Evolutionary conservation across 2,888 invertebrate genomes (phyloP).

Genomic region (Amphipoea oculea): DNA sequence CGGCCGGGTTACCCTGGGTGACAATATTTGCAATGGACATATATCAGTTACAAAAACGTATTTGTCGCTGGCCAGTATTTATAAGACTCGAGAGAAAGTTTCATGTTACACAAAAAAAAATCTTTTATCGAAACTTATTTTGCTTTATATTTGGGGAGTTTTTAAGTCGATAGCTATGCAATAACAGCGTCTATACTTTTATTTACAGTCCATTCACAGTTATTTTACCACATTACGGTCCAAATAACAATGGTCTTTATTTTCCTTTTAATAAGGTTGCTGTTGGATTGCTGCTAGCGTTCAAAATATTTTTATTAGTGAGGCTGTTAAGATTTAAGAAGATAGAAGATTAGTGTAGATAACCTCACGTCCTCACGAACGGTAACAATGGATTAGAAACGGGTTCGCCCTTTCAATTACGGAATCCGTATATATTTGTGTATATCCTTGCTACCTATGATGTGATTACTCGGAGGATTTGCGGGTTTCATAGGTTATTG

Average conservation of each 20-base stretch:
- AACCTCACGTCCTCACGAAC: background rate
- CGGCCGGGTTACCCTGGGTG: too few relatives aligned
- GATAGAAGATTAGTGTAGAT: background rate
- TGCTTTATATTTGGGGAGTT: background rate
- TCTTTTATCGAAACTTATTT: conserved; percentile 1
- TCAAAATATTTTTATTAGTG: too few relatives aligned
- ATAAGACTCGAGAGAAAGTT: conserved; percentile 2
- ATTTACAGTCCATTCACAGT: background rate
- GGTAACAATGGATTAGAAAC: conserved; percentile 33
- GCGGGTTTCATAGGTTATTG: background rate
- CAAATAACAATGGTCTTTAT: background rate
- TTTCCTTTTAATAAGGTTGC: too few relatives aligned
- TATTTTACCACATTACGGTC: background rate
- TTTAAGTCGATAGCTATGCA: background rate
- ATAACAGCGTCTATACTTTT: background rate
- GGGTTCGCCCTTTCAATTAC: conserved; percentile 30
- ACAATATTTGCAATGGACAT: background rate
- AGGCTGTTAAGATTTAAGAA: too few relatives aligned
- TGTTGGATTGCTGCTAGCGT: too few relatives aligned
- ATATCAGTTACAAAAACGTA: background rate
- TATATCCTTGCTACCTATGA: conserved; percentile 1
- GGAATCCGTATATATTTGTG: conserved; percentile 14
- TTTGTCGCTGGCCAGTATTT: background rate
- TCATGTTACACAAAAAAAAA: conserved; percentile 7
- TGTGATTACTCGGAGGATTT: background rate